These are phyloP conservation scores for Sarcophaga peregrina DNA, from an alignment of 1,140 invertebrate species.

Conservation along the genomic window DNA sequence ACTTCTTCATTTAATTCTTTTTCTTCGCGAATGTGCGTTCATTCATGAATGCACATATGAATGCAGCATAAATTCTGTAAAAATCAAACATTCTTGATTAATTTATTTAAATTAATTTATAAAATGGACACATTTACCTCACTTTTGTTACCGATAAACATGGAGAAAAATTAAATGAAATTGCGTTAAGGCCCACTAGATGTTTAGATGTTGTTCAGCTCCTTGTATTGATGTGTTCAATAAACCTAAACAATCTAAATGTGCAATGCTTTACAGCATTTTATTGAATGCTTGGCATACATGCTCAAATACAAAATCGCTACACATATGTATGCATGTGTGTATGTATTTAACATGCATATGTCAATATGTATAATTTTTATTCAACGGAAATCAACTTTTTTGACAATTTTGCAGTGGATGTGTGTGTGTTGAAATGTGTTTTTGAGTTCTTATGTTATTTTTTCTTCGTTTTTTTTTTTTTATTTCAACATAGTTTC, in stretches of 20 bases:
- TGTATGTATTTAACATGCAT: neutral
- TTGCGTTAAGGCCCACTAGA: neutral
- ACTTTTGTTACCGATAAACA: too few species aligned
- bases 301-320: neutral
- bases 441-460: neutral
- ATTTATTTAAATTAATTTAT: too few species aligned
- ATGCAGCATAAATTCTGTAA: too few species aligned
- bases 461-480: too few species aligned
- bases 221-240: neutral
- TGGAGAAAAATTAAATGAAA: too few species aligned
- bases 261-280: neutral
- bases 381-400: conserved; percentile 39
- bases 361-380: conserved; percentile 10
- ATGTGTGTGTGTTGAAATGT: neutral
- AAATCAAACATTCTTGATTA: too few species aligned
- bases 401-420: conserved; percentile 30
- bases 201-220: neutral
- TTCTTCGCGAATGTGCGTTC: too few species aligned
- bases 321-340: neutral
- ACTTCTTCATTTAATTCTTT: too few species aligned
- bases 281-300: neutral
- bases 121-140: too few species aligned
- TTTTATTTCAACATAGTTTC: too few species aligned
- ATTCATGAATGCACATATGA: too few species aligned
- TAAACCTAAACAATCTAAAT: neutral